Percentiles rank a stretch among this genome's conserved stretches.
These are phyloP conservation scores for Lathronympha strigana DNA, from an alignment of 2,888 invertebrate species.

Conservation along the genomic window DNA sequence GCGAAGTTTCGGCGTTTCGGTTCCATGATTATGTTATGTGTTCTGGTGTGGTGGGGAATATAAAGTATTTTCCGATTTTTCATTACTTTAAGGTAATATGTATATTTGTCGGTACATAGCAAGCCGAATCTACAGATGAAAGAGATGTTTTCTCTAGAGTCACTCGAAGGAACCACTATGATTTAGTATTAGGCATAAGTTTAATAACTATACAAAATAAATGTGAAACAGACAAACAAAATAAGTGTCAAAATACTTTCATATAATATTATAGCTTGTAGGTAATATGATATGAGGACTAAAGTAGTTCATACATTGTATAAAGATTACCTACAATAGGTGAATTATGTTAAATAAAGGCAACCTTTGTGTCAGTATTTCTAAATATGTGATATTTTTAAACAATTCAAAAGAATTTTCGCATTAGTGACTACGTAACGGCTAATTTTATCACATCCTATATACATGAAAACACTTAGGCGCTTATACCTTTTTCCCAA, in stretches of 20 bases:
- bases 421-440: neutral
- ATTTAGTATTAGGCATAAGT: too few species aligned
- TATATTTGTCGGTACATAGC: neutral
- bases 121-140: too few species aligned
- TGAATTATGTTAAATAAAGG: too few species aligned
- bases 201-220: too few species aligned
- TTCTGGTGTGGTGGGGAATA: slow-evolving; percentile 39
- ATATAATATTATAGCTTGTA: too few species aligned
- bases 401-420: slow-evolving; percentile 7
- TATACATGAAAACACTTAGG: neutral
- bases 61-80: slow-evolving; percentile 2
- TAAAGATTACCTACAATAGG: too few species aligned
- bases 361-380: slow-evolving; percentile 5
- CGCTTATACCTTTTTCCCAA: neutral
- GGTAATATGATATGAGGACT: too few species aligned
- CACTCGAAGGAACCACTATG: too few species aligned
- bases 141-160: too few species aligned
- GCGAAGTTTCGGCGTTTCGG: slow-evolving; percentile 59
- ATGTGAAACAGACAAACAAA: too few species aligned
- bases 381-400: neutral
- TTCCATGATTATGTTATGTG: slow-evolving; percentile 53
- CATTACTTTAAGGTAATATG: neutral
- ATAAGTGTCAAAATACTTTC: too few species aligned
- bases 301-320: too few species aligned
- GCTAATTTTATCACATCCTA: neutral